Percentiles rank a stretch among this genome's conserved stretches.
phyloP scores from a whole-genome alignment of 2,797 vertebrate genomes.

The Glossophaga mutica region DNA sequence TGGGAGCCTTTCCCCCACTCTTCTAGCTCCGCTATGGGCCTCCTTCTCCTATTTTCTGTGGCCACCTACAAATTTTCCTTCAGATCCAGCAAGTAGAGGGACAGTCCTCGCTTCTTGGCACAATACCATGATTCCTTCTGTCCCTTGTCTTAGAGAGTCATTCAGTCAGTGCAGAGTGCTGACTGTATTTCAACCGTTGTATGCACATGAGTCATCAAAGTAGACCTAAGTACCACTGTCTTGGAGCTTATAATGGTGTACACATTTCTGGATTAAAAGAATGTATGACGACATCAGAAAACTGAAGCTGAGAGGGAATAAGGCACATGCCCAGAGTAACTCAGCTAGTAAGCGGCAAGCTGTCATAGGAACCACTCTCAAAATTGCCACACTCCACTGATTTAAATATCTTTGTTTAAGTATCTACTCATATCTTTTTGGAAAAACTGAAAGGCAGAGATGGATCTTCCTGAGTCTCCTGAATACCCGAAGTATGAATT shows the following conservation, averaged over 20 bases:
- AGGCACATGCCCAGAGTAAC: neutral
- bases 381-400: neutral
- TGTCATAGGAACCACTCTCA: neutral
- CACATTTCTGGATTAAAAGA: neutral
- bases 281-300: neutral
- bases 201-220: neutral
- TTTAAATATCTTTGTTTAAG: neutral
- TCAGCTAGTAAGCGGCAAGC: neutral
- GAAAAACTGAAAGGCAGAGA: neutral
- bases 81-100: neutral
- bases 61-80: neutral
- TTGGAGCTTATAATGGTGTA: neutral
- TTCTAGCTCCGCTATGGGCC: neutral
- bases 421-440: neutral
- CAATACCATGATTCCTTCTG: neutral
- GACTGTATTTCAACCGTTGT: neutral
- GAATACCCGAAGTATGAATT: neutral
- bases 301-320: neutral
- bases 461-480: neutral
- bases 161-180: neutral
- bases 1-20: neutral
- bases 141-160: neutral
- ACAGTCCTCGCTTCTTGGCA: neutral
- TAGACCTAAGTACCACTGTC: neutral
- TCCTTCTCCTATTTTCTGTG: neutral